A percentile compares a stretch with the other conserved stretches of the same genome.
Evolutionary conservation across 2,113 vertebrate species (phyloP).

Genomic region (Megaceryle maxima): DNA sequence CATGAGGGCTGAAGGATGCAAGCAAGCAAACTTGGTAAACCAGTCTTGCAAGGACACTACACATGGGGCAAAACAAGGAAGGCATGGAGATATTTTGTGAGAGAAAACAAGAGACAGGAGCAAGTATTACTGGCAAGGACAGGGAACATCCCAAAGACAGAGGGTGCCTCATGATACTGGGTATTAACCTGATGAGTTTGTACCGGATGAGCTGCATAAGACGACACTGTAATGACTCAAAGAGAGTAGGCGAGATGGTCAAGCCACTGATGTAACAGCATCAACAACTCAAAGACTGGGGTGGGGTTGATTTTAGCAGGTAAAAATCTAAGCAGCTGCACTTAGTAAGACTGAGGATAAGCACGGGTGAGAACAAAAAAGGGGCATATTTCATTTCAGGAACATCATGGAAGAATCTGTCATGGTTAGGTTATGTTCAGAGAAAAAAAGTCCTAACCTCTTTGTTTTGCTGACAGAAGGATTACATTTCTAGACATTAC

Average conservation of each 20-base stretch:
- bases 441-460: not conserved
- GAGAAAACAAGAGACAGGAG: not conserved
- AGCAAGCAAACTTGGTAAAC: slow-evolving; percentile 8
- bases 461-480: not conserved
- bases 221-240: slow-evolving; percentile 26
- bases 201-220: not conserved
- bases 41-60: not conserved
- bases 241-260: not conserved
- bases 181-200: slow-evolving; percentile 7
- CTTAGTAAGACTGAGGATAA: not conserved
- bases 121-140: not conserved
- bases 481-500: not conserved
- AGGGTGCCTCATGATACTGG: not conserved
- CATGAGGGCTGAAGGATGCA: not conserved
- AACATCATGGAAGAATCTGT: not conserved
- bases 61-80: not conserved
- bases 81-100: not conserved
- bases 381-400: not conserved
- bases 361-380: not conserved
- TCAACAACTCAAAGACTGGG: not conserved
- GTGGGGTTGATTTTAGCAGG: slow-evolving; percentile 6
- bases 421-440: not conserved
- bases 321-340: not conserved
- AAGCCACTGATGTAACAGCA: slow-evolving; percentile 1
- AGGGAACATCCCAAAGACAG: not conserved